Percentiles rank a stretch among this genome's conserved stretches.
These are phyloP conservation scores for Podarcis cretensis DNA, from an alignment of 2,113 vertebrate species.

Conservation along the genomic window DNA sequence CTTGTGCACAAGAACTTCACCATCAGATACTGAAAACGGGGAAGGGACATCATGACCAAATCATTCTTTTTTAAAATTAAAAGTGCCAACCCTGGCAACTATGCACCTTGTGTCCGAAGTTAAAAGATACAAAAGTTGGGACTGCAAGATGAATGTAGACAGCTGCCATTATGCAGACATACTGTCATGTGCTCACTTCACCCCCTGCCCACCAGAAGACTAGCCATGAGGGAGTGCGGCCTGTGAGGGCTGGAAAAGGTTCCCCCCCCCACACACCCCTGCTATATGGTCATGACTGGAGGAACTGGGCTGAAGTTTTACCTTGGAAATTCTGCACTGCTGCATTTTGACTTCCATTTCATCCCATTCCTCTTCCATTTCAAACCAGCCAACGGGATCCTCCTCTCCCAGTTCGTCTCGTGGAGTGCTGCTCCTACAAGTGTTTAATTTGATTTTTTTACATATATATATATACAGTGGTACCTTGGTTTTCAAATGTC, in stretches of 20 bases:
- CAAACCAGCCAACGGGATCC: conserved; percentile 96
- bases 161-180: too few species aligned
- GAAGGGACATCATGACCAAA: neutral
- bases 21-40: conserved; percentile 88
- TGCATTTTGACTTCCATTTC: conserved; percentile 93
- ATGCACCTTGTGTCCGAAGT: neutral
- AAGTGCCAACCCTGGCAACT: neutral
- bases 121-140: too few species aligned
- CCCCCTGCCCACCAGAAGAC: too few species aligned
- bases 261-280: too few species aligned
- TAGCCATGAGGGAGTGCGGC: too few species aligned
- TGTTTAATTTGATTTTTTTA: neutral
- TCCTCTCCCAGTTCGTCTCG: conserved; percentile 81
- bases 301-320: conserved; percentile 59
- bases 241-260: too few species aligned
- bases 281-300: too few species aligned
- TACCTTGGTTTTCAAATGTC: neutral
- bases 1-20: conserved; percentile 95
- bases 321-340: conserved; percentile 88
- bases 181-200: too few species aligned
- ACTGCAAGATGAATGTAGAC: too few species aligned
- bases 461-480: neutral
- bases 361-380: conserved; percentile 96
- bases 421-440: conserved; percentile 58
- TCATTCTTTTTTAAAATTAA: neutral